Conservation (phyloP, 2,888 invertebrate species). For the Pecten maximus region DNA sequence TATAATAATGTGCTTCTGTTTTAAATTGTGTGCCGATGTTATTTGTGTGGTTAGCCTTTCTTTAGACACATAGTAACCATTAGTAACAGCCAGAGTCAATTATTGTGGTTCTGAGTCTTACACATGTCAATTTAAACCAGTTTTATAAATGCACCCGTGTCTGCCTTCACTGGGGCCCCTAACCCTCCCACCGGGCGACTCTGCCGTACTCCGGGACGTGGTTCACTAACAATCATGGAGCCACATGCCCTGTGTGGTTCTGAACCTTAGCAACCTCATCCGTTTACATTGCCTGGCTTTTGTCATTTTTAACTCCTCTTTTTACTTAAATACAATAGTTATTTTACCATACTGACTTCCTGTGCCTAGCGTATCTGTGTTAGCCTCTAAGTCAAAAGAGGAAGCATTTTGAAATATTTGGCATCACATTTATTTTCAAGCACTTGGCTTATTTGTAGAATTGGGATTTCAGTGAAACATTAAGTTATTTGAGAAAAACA, state of each 20-base stretch:
- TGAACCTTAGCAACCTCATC: not conserved
- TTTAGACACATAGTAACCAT: not conserved
- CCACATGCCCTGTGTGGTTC: not conserved
- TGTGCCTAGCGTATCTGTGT: not conserved
- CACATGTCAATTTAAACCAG: not conserved
- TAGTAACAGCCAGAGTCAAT: slow-evolving; percentile 6
- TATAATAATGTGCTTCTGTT: not conserved
- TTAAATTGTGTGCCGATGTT: not conserved
- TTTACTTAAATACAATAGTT: slow-evolving; percentile 20
- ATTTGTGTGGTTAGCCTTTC: not conserved
- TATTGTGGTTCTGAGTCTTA: not conserved
- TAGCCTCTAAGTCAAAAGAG: not conserved
- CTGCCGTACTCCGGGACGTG: not conserved
- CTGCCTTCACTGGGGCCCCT: not conserved
- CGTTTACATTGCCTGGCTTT: not conserved
- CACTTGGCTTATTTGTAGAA: not conserved
- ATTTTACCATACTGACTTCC: not conserved
- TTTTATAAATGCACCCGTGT: not conserved
- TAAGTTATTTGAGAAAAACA: not conserved
- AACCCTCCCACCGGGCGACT: not conserved
- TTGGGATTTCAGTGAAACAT: not conserved
- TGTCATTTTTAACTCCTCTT: slow-evolving; percentile 8
- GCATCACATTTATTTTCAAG: not conserved
- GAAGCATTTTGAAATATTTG: not conserved
- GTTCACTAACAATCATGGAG: not conserved